These are phyloP conservation scores for Diaprepes abbreviatus DNA, from an alignment of 2,888 invertebrate species.

Conservation along the genomic window DNA sequence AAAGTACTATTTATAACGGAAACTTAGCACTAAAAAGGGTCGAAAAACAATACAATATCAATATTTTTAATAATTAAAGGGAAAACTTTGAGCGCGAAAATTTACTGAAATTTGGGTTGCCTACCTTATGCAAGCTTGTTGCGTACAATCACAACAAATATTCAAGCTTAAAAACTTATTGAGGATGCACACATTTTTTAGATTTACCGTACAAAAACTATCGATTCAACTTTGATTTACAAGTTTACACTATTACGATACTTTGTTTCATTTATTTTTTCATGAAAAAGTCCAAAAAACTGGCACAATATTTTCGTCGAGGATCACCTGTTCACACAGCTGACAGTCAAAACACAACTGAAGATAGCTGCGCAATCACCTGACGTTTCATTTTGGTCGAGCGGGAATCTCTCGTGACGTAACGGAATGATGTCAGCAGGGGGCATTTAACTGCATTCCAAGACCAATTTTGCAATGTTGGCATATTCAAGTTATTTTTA, in stretches of 20 bases:
- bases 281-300: conserved; percentile 22
- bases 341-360: conserved; percentile 51
- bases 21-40: background rate
- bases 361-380: conserved; percentile 47
- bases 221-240: conserved; percentile 19
- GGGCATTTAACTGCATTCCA: conserved; percentile 50
- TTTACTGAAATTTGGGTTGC: conserved; percentile 37
- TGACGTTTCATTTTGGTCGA: conserved; percentile 37
- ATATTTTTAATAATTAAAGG: conserved; percentile 37
- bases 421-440: conserved; percentile 44
- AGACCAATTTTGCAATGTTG: conserved; percentile 42
- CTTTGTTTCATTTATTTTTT: conserved; percentile 47
- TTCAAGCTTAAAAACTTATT: conserved; percentile 18
- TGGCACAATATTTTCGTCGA: conserved; percentile 34
- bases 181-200: conserved; percentile 16
- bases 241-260: conserved; percentile 1
- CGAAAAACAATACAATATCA: background rate
- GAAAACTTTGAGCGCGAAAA: conserved; percentile 21
- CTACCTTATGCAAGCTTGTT: conserved; percentile 20
- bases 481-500: conserved; percentile 40
- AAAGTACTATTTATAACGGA: background rate
- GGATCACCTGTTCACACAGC: conserved; percentile 52
- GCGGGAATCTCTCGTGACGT: conserved; percentile 49
- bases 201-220: conserved; percentile 12
- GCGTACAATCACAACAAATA: conserved; percentile 44